Percentiles rank a stretch among this genome's conserved stretches.
Evolutionary conservation across 2,113 vertebrate genomes (phyloP).

Genomic region (Ictalurus punctatus): DNA sequence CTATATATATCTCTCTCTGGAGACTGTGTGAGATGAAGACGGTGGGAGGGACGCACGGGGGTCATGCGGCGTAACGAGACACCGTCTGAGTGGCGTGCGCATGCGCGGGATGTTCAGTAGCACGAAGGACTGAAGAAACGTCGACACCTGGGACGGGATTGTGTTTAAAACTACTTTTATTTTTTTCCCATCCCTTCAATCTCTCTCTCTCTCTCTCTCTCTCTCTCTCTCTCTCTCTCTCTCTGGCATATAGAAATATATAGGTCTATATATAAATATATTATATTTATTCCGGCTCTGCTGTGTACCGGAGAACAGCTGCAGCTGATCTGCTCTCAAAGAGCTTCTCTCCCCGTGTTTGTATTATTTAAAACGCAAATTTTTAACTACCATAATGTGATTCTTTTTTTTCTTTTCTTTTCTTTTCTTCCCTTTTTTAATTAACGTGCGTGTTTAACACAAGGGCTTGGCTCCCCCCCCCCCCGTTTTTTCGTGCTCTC

Average conservation of each 20-base stretch:
- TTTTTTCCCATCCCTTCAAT: constrained; percentile 41
- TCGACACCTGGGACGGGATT: constrained; percentile 41
- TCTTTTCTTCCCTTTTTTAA: constrained; percentile 14
- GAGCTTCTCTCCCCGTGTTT: constrained; percentile 71
- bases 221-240: constrained; percentile 54
- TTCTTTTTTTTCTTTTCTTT: constrained; percentile 22
- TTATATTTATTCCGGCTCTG: constrained; percentile 71
- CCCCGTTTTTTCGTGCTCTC: constrained; percentile 36
- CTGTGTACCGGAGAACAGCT: constrained; percentile 67
- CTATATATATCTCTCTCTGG: neutral
- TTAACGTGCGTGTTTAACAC: constrained; percentile 67
- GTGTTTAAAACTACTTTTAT: constrained; percentile 60
- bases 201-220: constrained; percentile 56
- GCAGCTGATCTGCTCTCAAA: constrained; percentile 78
- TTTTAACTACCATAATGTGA: constrained; percentile 74
- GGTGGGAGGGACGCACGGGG: constrained; percentile 49
- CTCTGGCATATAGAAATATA: constrained; percentile 62
- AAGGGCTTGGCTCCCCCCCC: constrained; percentile 67
- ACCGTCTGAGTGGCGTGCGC: neutral
- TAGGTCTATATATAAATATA: constrained; percentile 58
- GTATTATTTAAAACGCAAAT: constrained; percentile 75
- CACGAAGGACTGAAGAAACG: neutral
- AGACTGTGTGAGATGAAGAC: constrained; percentile 52
- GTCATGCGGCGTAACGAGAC: constrained; percentile 61
- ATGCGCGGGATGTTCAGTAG: neutral